Conservation (phyloP, 2,888 invertebrate species). For the Machimus rusticus region DNA sequence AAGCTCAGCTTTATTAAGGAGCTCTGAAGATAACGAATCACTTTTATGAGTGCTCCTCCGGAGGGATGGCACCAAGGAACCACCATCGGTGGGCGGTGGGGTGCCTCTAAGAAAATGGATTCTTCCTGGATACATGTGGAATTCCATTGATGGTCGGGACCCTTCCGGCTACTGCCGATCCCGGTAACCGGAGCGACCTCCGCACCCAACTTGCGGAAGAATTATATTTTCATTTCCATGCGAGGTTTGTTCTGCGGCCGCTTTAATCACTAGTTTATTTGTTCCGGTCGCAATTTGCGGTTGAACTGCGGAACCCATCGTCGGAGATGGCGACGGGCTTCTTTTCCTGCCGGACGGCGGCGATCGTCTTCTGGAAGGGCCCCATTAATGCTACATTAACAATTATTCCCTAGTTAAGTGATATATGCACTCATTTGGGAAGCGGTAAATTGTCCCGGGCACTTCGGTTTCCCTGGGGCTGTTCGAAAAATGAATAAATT, state of each 20-base stretch:
- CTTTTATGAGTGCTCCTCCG: neutral
- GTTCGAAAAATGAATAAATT: constrained; percentile 2
- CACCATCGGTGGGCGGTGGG: neutral
- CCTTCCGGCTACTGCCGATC: neutral
- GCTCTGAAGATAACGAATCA: constrained; percentile 4
- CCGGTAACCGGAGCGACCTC: neutral
- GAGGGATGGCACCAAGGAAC: neutral
- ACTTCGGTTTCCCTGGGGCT: neutral
- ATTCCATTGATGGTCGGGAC: neutral
- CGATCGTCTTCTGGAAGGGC: neutral
- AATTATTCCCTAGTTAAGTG: constrained; percentile 13
- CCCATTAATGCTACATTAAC: constrained; percentile 21
- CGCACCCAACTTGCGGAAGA: neutral
- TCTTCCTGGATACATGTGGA: neutral
- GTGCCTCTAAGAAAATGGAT: neutral
- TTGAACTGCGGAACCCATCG: neutral
- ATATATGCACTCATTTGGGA: constrained; percentile 5
- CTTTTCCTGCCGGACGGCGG: constrained; percentile 20
- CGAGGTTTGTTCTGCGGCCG: constrained; percentile 27
- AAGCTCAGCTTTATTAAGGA: constrained; percentile 8
- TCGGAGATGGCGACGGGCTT: neutral
- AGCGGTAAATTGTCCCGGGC: neutral
- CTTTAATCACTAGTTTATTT: constrained; percentile 33
- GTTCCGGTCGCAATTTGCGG: constrained; percentile 24
- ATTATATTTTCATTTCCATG: constrained; percentile 37